phyloP scores from a whole-genome alignment of 2,888 invertebrate genomes.

The Scaptomyza reducta region DNA sequence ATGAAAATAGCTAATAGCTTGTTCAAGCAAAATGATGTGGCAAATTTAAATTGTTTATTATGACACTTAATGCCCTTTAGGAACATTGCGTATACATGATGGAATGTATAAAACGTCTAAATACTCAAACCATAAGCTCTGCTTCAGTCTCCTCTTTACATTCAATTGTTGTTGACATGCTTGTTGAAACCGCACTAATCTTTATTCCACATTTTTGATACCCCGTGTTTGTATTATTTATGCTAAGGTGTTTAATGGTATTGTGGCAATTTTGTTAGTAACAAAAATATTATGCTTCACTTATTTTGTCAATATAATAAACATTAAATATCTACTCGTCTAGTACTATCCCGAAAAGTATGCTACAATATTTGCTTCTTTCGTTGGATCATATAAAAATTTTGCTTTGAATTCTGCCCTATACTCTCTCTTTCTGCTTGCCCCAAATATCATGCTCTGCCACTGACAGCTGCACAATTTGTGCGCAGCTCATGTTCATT shows the following conservation, averaged over 20 bases:
- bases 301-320: background rate
- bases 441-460: constrained; percentile 39
- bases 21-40: background rate
- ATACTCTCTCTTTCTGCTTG: constrained; percentile 3
- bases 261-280: no score
- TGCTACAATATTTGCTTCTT: constrained; percentile 4
- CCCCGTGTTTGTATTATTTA: background rate
- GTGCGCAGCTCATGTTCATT: constrained; percentile 67
- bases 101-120: constrained; percentile 23
- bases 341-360: no score
- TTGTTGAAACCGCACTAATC: constrained; percentile 53
- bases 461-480: constrained; percentile 75
- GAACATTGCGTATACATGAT: background rate
- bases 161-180: constrained; percentile 39
- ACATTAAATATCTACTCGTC: background rate
- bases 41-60: background rate
- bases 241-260: no score
- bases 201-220: constrained; percentile 13
- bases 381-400: constrained; percentile 35
- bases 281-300: no score
- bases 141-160: constrained; percentile 6
- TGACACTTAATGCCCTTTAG: background rate
- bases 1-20: background rate
- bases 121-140: constrained; percentile 36
- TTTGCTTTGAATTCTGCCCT: constrained; percentile 46